Base-by-base conservation (phyloP, 2,797 vertebrate genomes). In the Yasuhikotakia modesta region DNA sequence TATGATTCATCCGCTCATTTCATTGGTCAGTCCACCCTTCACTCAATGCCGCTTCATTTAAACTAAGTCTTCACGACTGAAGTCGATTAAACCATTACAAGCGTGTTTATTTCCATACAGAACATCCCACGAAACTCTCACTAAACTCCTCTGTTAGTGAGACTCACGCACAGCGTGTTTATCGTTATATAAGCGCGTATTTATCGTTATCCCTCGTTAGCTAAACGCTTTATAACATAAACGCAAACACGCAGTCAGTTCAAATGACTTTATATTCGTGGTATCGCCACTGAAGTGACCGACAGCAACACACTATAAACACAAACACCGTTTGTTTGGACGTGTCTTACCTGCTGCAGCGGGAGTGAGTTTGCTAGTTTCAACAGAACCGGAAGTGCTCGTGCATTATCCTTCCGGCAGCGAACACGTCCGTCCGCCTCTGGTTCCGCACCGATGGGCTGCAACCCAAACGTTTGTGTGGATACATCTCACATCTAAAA, bases 331-430 rank as follows among this genome's bases (percentile, higher is more conserved):
- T n/a, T n/a, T 27, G 17, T 13, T n/a, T 8, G 61, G 4, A 55
- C 10, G 27, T 80, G 2, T 7, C 81, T 88, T 91, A 92, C 90
- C 91, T 90, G 81, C 60, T 81, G 77, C 35, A 50, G 83, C 67
- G 79, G 83, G 87, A 72, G 93, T 94, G 92, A 94, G 92, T 93
- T 92, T 88, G 93, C 93, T 93, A 80, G 89, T 91, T 94, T 93
- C 86, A 82, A 85, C 79, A 78, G 88, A 84, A 85, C 70, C 74
- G 89, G 88, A 92, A 91, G 82, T 80, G 84, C 78, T 27, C 50
- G 39, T 2, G n/a, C 72, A 21, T 77, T 60, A 69, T 11, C 5
- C 13, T 19, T 14, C 76, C 77, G 77, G 70, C 48, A 58, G 19
- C 69, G n/a, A 75, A 76, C 70, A 35, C 17, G 24, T 5, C 0